These are phyloP conservation scores for Plecturocebus donacophilus DNA, from an alignment of 2,113 vertebrate species.

Conservation along the genomic window DNA sequence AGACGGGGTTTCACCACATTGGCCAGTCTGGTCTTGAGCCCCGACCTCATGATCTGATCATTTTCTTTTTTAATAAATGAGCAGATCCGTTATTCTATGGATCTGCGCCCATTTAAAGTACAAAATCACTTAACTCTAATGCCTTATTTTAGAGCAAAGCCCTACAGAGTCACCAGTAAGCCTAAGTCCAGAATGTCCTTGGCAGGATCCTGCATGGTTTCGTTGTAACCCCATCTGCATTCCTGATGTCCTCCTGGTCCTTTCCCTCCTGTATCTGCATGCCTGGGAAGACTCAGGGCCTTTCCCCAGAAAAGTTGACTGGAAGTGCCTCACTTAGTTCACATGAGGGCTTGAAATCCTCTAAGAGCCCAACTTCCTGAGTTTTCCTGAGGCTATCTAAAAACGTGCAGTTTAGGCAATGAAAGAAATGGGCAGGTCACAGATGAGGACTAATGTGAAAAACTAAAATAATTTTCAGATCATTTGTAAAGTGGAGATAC, in stretches of 20 bases:
- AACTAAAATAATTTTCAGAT: neutral
- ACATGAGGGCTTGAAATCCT: neutral
- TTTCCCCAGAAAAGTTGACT: neutral
- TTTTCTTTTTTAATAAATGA: neutral
- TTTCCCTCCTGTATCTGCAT: neutral
- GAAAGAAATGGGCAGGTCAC: neutral
- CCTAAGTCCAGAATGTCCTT: neutral
- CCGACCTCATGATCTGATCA: neutral
- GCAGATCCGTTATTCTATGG: neutral
- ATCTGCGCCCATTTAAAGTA: neutral
- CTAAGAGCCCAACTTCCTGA: neutral
- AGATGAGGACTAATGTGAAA: neutral
- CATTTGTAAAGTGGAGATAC: neutral
- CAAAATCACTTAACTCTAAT: neutral
- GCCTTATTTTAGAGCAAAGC: neutral
- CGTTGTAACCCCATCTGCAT: neutral
- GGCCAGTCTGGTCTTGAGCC: no score
- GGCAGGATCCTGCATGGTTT: neutral
- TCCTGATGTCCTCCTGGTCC: neutral
- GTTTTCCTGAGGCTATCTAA: neutral
- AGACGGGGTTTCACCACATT: no score
- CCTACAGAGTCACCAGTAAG: neutral
- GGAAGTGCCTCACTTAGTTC: neutral
- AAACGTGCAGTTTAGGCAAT: neutral
- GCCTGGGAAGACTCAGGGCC: neutral